Conservation (phyloP, 2,797 vertebrate genomes). For the Tragelaphus eurycerus region DNA sequence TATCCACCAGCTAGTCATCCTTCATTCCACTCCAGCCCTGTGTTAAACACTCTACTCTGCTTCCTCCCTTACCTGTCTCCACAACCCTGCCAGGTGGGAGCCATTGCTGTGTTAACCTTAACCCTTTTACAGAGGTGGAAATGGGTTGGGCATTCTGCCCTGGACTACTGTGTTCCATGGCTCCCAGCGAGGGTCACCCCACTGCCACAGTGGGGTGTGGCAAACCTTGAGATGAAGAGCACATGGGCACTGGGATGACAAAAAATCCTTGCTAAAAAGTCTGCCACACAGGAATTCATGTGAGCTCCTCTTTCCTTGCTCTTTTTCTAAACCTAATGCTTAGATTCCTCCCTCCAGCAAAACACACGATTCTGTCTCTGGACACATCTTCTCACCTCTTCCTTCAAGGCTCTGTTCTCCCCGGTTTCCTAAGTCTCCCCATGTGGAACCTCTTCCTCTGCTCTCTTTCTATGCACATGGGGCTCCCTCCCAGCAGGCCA, state of each 20-base stretch:
- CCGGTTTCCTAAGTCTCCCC: background rate
- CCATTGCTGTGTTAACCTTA: background rate
- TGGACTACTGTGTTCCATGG: fast-evolving
- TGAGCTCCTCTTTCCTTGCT: background rate
- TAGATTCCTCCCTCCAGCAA: background rate
- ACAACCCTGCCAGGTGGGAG: fast-evolving
- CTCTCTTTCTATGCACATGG: background rate
- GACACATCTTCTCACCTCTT: background rate
- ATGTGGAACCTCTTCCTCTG: background rate
- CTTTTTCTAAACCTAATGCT: background rate
- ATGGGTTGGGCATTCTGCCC: background rate
- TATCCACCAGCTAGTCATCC: background rate
- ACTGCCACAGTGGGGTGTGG: too few species aligned
- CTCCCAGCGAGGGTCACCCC: fast-evolving
- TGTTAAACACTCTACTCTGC: too few species aligned
- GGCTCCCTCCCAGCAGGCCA: background rate
- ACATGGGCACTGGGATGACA: background rate
- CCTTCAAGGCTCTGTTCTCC: background rate
- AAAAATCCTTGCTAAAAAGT: background rate
- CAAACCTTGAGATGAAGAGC: too few species aligned
- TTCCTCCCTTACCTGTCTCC: background rate
- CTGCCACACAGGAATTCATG: background rate
- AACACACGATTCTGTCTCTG: fast-evolving
- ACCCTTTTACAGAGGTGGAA: background rate
- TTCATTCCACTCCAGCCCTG: fast-evolving